Evolutionary conservation across 2,797 vertebrate species (phyloP).

Genomic region (Yasuhikotakia modesta): DNA sequence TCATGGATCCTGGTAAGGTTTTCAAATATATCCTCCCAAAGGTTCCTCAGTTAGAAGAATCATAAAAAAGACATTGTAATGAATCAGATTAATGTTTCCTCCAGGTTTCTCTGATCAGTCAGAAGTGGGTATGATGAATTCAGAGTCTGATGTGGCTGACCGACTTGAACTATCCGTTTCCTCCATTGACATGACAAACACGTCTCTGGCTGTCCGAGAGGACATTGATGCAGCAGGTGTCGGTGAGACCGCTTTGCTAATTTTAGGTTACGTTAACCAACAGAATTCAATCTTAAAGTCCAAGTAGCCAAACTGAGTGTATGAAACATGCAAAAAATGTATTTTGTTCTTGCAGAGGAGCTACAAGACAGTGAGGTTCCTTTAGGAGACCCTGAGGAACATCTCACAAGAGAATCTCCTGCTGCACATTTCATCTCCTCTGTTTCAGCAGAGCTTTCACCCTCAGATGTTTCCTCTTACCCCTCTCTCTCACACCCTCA

Average conservation of each 20-base stretch:
- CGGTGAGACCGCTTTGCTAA: slow-evolving; percentile 64
- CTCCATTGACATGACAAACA: slow-evolving; percentile 77
- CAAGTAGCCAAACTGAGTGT: neutral
- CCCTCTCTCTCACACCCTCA: neutral
- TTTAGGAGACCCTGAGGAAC: slow-evolving; percentile 52
- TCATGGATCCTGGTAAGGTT: slow-evolving; percentile 88
- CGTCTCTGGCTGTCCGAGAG: slow-evolving; percentile 71
- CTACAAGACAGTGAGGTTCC: slow-evolving; percentile 64
- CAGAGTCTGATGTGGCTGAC: slow-evolving; percentile 69
- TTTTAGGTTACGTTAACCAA: neutral
- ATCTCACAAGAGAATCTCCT: slow-evolving; percentile 43
- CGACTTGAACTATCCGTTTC: slow-evolving; percentile 76
- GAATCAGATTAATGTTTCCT: slow-evolving; percentile 25
- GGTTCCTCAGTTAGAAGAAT: neutral
- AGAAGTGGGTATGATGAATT: slow-evolving; percentile 60
- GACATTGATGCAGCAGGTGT: slow-evolving; percentile 74
- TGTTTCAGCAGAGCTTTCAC: slow-evolving; percentile 51
- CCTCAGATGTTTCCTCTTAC: slow-evolving; percentile 10
- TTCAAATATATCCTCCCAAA: neutral
- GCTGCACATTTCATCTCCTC: slow-evolving; percentile 60
- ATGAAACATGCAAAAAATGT: slow-evolving; percentile 15
- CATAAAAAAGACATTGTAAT: slow-evolving; percentile 11
- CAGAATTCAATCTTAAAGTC: neutral
- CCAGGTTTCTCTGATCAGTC: slow-evolving; percentile 68
- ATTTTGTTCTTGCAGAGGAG: slow-evolving; percentile 65